phyloP scores from a whole-genome alignment of 2,797 vertebrate species.

The Myotis planiceps region DNA sequence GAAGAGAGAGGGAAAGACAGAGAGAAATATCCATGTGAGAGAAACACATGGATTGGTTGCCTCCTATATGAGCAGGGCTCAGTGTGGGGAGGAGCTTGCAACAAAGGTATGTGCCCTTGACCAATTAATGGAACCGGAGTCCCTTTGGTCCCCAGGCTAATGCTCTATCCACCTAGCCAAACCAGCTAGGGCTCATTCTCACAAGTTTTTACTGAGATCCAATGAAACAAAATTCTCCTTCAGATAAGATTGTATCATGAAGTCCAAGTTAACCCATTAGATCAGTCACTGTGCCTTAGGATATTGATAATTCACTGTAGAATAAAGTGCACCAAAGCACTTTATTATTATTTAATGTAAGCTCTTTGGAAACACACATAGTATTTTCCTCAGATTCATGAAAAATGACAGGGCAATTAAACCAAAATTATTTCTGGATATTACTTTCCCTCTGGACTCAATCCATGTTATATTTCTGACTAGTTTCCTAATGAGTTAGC shows the following conservation, averaged over 20 bases:
- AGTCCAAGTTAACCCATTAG: background rate
- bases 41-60: no score
- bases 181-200: background rate
- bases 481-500: background rate
- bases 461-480: background rate
- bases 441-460: background rate
- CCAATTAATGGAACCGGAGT: no score
- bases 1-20: no score
- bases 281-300: background rate
- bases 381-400: slow-evolving; percentile 14
- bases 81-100: no score
- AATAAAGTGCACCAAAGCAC: background rate
- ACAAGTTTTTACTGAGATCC: background rate
- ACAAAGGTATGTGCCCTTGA: no score
- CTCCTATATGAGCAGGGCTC: no score
- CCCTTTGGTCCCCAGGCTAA: no score
- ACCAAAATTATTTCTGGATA: slow-evolving; percentile 1
- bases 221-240: background rate
- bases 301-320: background rate
- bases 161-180: no score
- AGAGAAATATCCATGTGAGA: no score
- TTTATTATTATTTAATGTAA: background rate
- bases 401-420: background rate
- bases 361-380: background rate
- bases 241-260: background rate